Conservation (phyloP, 2,797 vertebrate species). For the Helicolenus hilgendorfi region DNA sequence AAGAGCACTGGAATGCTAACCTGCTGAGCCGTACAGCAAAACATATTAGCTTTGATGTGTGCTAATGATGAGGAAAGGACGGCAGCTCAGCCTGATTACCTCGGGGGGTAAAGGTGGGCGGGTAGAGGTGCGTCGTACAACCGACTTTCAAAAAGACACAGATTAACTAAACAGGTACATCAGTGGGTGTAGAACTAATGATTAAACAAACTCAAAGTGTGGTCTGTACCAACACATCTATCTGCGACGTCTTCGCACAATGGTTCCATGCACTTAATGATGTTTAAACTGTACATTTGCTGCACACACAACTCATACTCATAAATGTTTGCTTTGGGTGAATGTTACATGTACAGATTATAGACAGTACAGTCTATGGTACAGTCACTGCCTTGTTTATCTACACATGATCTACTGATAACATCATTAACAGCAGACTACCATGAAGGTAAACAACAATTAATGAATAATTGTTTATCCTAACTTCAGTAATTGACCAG, state of each 20-base stretch:
- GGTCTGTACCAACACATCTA: neutral
- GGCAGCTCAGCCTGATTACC: conserved; percentile 42
- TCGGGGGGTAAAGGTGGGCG: conserved; percentile 44
- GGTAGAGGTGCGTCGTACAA: conserved; percentile 16
- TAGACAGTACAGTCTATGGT: neutral
- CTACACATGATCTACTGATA: neutral
- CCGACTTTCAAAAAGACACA: conserved; percentile 25
- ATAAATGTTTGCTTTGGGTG: neutral
- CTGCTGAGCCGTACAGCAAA: conserved; percentile 75
- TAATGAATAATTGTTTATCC: neutral
- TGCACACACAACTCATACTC: neutral
- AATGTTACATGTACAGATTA: neutral
- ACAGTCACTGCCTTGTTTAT: neutral
- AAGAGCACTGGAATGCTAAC: conserved; percentile 73
- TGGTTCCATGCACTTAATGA: neutral
- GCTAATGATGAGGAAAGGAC: conserved; percentile 80
- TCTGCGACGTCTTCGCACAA: neutral
- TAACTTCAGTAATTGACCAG: neutral
- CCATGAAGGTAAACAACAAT: neutral
- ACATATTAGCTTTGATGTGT: conserved; percentile 79
- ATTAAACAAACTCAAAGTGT: conserved; percentile 15
- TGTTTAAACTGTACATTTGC: neutral
- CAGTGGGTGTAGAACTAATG: conserved; percentile 14
- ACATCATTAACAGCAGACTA: neutral
- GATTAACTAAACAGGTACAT: conserved; percentile 26